These are phyloP conservation scores for Lutraria rhynchaena DNA, from an alignment of 1,140 invertebrate species.

Conservation along the genomic window DNA sequence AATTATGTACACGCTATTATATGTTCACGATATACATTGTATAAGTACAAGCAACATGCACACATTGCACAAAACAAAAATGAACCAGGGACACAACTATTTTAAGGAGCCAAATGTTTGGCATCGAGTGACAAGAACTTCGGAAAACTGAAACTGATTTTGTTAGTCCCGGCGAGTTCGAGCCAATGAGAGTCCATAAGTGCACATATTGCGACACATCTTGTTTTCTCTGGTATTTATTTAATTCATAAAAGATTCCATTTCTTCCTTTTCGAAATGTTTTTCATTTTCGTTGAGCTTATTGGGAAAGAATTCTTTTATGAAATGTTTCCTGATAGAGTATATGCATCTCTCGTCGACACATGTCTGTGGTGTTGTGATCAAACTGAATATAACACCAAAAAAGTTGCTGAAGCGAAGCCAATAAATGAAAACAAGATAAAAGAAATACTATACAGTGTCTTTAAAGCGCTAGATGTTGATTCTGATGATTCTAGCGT, in stretches of 20 bases:
- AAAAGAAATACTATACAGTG: constrained; percentile 19
- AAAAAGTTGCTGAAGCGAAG: background rate
- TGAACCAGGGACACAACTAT: no score
- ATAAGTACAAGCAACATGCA: no score
- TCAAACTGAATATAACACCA: background rate
- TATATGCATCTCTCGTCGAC: background rate
- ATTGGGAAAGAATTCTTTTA: background rate
- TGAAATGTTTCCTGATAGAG: background rate
- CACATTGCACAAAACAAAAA: no score
- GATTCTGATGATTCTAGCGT: background rate
- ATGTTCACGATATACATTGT: no score
- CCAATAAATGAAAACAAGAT: background rate
- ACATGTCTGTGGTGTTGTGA: background rate
- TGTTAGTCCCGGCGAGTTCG: no score
- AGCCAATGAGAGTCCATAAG: no score
- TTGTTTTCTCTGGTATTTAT: no score
- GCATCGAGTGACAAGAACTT: no score
- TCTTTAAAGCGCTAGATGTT: background rate
- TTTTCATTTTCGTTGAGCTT: background rate
- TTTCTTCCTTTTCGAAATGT: background rate
- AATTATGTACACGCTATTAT: no score
- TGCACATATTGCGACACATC: no score
- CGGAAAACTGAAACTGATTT: no score
- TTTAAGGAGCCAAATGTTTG: no score
- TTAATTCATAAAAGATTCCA: constrained; percentile 5